phyloP scores from a whole-genome alignment of 2,113 vertebrate species.

The Glaucomys volans region DNA sequence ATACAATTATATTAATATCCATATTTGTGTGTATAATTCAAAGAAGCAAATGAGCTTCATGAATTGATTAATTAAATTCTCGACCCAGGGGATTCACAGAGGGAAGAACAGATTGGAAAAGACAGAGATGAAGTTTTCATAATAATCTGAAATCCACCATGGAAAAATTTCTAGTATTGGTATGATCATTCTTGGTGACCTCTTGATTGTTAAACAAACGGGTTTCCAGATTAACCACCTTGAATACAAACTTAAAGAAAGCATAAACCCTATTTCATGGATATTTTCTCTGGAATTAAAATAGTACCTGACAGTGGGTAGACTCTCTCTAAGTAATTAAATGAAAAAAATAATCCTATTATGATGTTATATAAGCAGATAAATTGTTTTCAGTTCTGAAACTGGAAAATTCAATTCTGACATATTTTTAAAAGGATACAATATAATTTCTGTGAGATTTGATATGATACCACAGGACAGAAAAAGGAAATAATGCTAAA shows the following conservation, averaged over 20 bases:
- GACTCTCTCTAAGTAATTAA: not conserved
- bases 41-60: not conserved
- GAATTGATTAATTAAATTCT: not conserved
- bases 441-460: not conserved
- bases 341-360: not conserved
- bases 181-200: not conserved
- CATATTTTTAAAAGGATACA: not conserved
- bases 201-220: not conserved
- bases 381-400: constrained; percentile 47
- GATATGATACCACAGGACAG: not conserved
- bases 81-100: not conserved
- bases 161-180: not conserved
- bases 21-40: not conserved
- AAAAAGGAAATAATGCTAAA: not conserved
- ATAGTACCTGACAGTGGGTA: not conserved
- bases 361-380: not conserved
- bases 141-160: not conserved
- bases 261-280: not conserved
- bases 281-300: not conserved
- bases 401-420: not conserved
- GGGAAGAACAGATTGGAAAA: not conserved
- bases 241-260: not conserved
- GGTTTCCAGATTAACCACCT: not conserved
- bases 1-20: not conserved
- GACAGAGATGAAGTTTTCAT: not conserved